Evolutionary conservation across 2,888 invertebrate genomes (phyloP).

Genomic region (Papilio demoleus): DNA sequence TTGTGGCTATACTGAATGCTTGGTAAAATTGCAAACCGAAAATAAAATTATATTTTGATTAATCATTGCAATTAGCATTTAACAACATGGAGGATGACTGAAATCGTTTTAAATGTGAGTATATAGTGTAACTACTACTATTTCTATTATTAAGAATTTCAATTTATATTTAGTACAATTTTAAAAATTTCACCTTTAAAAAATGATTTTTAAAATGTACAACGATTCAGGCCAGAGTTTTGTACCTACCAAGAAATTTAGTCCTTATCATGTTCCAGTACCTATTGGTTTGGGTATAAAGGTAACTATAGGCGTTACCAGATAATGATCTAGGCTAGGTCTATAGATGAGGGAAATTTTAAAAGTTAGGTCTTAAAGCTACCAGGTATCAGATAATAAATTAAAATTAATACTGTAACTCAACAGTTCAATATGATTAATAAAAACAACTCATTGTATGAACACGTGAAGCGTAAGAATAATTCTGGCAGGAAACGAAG

Average conservation of each 20-base stretch:
- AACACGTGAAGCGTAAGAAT: slow-evolving; percentile 25
- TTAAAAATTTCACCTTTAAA: no score
- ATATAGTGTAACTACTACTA: background rate
- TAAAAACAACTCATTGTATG: slow-evolving; percentile 3
- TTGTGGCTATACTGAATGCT: background rate
- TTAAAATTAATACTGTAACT: background rate
- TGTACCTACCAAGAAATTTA: no score
- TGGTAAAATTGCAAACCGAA: background rate
- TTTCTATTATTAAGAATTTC: no score
- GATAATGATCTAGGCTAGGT: no score
- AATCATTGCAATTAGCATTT: background rate
- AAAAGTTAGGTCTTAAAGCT: background rate
- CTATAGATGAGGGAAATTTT: no score
- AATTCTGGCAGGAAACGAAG: slow-evolving; percentile 34
- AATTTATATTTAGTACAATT: no score
- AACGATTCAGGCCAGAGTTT: no score
- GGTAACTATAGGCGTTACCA: no score
- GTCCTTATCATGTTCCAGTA: no score
- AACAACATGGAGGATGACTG: background rate
- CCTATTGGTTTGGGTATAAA: no score
- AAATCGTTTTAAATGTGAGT: background rate
- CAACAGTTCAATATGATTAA: background rate
- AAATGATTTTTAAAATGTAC: no score
- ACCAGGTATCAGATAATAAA: background rate
- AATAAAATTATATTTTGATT: background rate